Evolutionary conservation across 2,888 invertebrate species (phyloP).

Genomic region (Notodonta dromedarius): DNA sequence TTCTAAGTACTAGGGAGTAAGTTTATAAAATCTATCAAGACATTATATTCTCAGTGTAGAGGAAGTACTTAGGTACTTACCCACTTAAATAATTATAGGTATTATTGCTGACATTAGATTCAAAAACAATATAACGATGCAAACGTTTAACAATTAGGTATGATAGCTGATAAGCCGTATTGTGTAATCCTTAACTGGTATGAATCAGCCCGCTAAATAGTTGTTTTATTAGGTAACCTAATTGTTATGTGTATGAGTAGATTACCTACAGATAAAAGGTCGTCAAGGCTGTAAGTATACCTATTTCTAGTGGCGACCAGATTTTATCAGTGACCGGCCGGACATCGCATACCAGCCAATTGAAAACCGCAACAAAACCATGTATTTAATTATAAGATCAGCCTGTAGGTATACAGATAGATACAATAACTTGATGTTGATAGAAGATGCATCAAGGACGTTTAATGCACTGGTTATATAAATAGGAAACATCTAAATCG

Average conservation of each 20-base stretch:
- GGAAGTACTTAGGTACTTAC: too few relatives aligned
- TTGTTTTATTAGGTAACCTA: not conserved
- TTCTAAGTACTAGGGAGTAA: too few relatives aligned
- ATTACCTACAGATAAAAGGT: not conserved
- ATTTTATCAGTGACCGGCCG: too few relatives aligned
- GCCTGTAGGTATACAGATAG: not conserved
- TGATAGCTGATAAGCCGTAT: not conserved
- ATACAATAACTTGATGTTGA: not conserved
- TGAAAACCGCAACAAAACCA: not conserved
- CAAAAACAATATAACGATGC: too few relatives aligned
- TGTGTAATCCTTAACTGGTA: not conserved
- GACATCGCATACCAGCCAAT: too few relatives aligned
- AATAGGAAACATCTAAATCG: conserved; percentile 24
- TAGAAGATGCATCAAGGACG: conserved; percentile 9
- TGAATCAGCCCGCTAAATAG: not conserved
- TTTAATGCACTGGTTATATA: conserved; percentile 15
- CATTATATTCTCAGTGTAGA: too few relatives aligned
- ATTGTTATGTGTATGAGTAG: not conserved
- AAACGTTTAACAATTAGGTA: too few relatives aligned
- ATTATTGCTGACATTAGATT: too few relatives aligned
- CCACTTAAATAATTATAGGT: too few relatives aligned
- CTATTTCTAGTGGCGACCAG: too few relatives aligned
- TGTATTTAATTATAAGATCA: not conserved
- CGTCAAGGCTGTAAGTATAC: too few relatives aligned
- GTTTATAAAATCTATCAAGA: too few relatives aligned